Evolutionary conservation across 2,113 vertebrate genomes (phyloP).

Genomic region (Oncorhynchus nerka): DNA sequence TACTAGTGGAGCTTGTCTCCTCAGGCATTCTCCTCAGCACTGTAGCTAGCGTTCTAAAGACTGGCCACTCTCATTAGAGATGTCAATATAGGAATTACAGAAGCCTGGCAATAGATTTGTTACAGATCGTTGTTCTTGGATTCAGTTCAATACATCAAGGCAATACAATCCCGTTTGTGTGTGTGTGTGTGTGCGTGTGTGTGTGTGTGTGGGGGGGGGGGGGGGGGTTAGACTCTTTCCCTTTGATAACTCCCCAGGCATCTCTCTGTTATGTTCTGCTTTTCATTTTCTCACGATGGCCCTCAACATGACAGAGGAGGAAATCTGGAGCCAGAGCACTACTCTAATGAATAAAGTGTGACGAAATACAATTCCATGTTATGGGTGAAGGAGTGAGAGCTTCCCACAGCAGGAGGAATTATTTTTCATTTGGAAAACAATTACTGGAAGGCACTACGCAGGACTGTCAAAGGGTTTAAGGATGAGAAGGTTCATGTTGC

Average conservation of each 20-base stretch:
- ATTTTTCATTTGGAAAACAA: not conserved
- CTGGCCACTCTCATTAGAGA: slow-evolving; percentile 69
- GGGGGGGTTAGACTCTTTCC: not conserved
- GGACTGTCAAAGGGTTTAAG: not conserved
- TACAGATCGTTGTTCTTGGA: slow-evolving; percentile 51
- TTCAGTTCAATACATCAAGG: slow-evolving; percentile 51
- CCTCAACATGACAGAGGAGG: slow-evolving; percentile 10
- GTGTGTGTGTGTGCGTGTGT: slow-evolving; percentile 7
- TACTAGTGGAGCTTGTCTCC: not conserved
- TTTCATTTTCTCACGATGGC: slow-evolving; percentile 16
- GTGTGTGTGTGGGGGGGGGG: not conserved
- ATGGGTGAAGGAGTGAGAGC: not conserved
- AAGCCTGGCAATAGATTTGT: slow-evolving; percentile 45
- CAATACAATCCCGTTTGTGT: slow-evolving; percentile 27
- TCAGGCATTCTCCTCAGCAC: slow-evolving; percentile 47
- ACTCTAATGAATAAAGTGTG: not conserved
- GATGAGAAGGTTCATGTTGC: not conserved
- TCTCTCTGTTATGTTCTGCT: not conserved
- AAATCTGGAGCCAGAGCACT: slow-evolving; percentile 4
- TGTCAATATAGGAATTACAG: slow-evolving; percentile 69
- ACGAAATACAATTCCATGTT: slow-evolving; percentile 1
- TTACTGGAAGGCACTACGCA: not conserved
- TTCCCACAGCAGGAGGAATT: not conserved
- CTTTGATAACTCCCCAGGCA: not conserved
- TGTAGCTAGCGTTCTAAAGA: slow-evolving; percentile 57